Percentiles rank a stretch among this genome's conserved stretches.
These are phyloP conservation scores for Acromyrmex charruanus DNA, from an alignment of 1,140 invertebrate genomes.

Conservation along the genomic window DNA sequence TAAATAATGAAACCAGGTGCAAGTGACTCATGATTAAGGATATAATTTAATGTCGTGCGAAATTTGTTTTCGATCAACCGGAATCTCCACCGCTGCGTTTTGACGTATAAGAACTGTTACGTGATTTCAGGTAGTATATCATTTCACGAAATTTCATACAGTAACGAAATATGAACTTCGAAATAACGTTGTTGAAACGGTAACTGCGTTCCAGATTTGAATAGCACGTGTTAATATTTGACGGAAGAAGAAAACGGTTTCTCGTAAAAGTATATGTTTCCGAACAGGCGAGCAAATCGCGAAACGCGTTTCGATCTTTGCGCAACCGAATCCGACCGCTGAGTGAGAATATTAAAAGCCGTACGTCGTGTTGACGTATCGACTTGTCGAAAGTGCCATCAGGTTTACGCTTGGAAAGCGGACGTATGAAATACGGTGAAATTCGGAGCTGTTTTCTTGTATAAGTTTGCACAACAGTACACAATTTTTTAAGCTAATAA, in stretches of 20 bases:
- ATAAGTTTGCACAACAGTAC: neutral
- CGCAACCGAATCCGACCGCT: constrained; percentile 41
- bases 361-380: constrained; percentile 70
- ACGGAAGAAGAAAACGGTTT: neutral
- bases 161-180: neutral
- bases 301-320: constrained; percentile 7
- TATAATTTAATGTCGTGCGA: constrained; percentile 18
- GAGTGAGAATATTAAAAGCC: constrained; percentile 70
- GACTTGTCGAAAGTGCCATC: constrained; percentile 64
- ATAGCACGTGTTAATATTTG: neutral
- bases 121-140: neutral
- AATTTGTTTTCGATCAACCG: neutral
- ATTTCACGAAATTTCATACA: constrained; percentile 13
- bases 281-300: neutral
- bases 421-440: constrained; percentile 7
- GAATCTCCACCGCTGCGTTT: neutral
- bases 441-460: neutral
- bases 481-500: neutral
- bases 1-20: neutral
- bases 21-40: neutral
- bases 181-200: neutral
- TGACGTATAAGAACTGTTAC: neutral
- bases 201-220: neutral
- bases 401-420: constrained; percentile 57
- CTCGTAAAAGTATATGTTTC: constrained; percentile 17